A percentile compares a stretch with the other conserved stretches of the same genome.
These are phyloP conservation scores for Spilarctia lutea DNA, from an alignment of 2,888 invertebrate genomes.

Conservation along the genomic window DNA sequence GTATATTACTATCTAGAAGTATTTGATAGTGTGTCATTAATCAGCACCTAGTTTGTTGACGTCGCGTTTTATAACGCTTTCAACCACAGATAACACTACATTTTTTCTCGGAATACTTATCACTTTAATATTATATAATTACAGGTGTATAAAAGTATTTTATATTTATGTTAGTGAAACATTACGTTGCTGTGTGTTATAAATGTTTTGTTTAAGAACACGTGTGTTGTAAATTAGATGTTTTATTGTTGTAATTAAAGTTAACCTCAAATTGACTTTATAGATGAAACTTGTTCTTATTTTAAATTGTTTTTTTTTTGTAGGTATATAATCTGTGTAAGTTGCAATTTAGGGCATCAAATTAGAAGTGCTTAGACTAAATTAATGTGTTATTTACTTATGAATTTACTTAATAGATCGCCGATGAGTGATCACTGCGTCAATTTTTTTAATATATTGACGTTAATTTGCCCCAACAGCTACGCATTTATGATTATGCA, in stretches of 20 bases:
- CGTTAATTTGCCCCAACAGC: no score
- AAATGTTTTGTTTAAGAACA: not conserved
- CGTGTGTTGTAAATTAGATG: not conserved
- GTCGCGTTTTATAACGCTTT: slow-evolving; percentile 8
- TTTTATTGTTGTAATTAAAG: not conserved
- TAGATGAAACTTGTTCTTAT: not conserved
- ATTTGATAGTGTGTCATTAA: not conserved
- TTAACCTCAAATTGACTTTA: not conserved
- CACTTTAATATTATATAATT: slow-evolving; percentile 33
- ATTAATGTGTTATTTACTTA: no score
- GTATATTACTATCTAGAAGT: not conserved
- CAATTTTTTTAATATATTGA: no score
- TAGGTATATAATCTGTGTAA: not conserved
- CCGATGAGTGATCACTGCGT: no score
- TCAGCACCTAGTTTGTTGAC: slow-evolving; percentile 10
- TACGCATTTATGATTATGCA: no score
- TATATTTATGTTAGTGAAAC: not conserved
- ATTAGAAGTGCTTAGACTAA: not conserved
- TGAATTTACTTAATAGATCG: not conserved
- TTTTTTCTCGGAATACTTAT: slow-evolving; percentile 22
- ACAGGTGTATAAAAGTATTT: not conserved
- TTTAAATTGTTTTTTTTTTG: not conserved
- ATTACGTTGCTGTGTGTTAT: not conserved
- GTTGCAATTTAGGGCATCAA: not conserved
- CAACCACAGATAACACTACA: slow-evolving; percentile 34